Base-by-base conservation (phyloP, 2,888 invertebrate genomes). In the Ormyrus labotus region DNA sequence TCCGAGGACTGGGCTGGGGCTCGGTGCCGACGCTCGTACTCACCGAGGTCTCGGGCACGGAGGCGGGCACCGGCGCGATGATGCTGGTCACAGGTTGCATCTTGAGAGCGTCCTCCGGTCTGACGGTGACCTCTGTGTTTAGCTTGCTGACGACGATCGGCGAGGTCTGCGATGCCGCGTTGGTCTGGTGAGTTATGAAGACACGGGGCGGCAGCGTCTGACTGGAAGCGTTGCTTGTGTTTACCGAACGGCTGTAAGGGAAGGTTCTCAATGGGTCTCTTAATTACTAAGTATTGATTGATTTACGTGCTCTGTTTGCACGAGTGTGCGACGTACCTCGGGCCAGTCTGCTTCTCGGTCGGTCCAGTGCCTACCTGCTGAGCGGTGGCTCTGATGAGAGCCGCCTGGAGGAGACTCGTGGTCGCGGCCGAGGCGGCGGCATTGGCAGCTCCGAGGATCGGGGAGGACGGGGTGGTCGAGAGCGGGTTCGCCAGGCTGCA, bases 321-420 rank as follows among this genome's bases (percentile, higher is more conserved):
- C n/a, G 34, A 0, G 34, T 34, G 0, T 3, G 34, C 3, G 3
- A 34, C 34, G 34, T 34, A 34, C 34, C 34, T 34, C 34, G 34
- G 34, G 34, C 34, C 34, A 34, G 34, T 34, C 34, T 34, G 34
- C 34, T 34, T 34, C 34, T 34, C 34, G 34, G 3, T 34, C 34
- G 34, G 34, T 34, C 34, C 34, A 3, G 3, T 34, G 34, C 34
- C 34, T 34, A 34, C 87, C 91, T 92, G 92, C 82, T 92, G 92
- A 34, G 91, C 92, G 55, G 94, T 94, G 2, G 95, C 95, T 89
- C 95, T 92, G 84, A 95, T 93, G 72, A 96, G 92, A 81, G 95
- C 95, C 68, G 95, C 94, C 91, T 96, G 95, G 83, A 95, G 92
- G 85, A 96, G 91, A 83, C 94, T 94, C 73, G 94, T 94, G 87